Percentiles rank a stretch among this genome's conserved stretches.
Evolutionary conservation across 2,888 invertebrate species (phyloP).

Genomic region (Neria commutata): DNA sequence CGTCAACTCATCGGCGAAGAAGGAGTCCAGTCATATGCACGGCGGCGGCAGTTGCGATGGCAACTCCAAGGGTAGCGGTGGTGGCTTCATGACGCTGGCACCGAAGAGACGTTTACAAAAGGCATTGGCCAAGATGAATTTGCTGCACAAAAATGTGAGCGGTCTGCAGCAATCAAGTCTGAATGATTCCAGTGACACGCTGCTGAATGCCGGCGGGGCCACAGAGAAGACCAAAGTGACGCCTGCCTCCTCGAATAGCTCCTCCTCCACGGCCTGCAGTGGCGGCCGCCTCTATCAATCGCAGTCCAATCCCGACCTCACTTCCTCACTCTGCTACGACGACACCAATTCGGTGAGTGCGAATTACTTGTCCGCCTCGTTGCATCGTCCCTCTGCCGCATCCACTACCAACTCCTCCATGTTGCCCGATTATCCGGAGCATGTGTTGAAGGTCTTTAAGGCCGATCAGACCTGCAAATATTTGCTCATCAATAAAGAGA

Average conservation of each 20-base stretch:
- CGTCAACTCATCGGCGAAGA: slow-evolving; percentile 53
- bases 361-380: slow-evolving; percentile 46
- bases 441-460: slow-evolving; percentile 94
- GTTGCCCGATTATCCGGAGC: slow-evolving; percentile 83
- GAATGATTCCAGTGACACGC: slow-evolving; percentile 50
- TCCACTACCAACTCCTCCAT: slow-evolving; percentile 44
- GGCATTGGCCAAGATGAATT: slow-evolving; percentile 87
- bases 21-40: slow-evolving; percentile 28
- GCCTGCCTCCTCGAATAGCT: slow-evolving; percentile 38
- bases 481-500: slow-evolving; percentile 92
- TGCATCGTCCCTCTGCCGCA: slow-evolving; percentile 49
- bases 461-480: slow-evolving; percentile 98
- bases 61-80: slow-evolving; percentile 49
- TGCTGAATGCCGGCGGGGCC: slow-evolving; percentile 36
- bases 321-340: slow-evolving; percentile 70
- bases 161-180: slow-evolving; percentile 43
- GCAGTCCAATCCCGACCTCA: slow-evolving; percentile 88
- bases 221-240: slow-evolving; percentile 42
- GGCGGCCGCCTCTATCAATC: slow-evolving; percentile 72
- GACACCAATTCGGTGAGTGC: slow-evolving; percentile 70
- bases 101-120: slow-evolving; percentile 84
- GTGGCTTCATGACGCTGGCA: slow-evolving; percentile 85
- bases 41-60: slow-evolving; percentile 41
- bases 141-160: slow-evolving; percentile 61
- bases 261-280: slow-evolving; percentile 10